Evolutionary conservation across 2,113 vertebrate genomes (phyloP), one percentile per base, ranked within the genome.

Genomic region (Chloropsis cyanopogon): DNA sequence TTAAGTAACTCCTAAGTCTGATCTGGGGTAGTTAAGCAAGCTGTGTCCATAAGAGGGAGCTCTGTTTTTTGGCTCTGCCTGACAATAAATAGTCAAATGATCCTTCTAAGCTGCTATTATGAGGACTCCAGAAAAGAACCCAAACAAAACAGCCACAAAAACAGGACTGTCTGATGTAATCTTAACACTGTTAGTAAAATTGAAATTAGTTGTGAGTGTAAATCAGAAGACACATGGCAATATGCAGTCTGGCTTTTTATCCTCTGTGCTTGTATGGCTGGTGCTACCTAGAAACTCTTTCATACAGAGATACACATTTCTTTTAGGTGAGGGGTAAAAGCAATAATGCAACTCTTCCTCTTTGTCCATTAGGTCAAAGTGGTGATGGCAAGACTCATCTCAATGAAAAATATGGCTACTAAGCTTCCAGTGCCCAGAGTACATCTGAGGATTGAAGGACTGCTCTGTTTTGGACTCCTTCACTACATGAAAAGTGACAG

Each of bases 371-470:
- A 99, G 99, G 97, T 97, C 99, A 99, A 97, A 98, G 97, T 6
- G 99, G 99, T 90, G 99, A 99, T 80, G 99, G 99, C 54, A 98
- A 98, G 91, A 99, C 99, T 39, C 98, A 99, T 96, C 98, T 99
- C 31, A 99, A 99, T 91, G 99, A 99, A 69, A 99, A 99, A 95
- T 99, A 98, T 1, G 99, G 99, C 95, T 99, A 99, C 97, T 99
- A 92, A 99, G 70, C 54, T 79, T 90, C 91, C 37, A 31, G 68
- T 17, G 24, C 14, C 56, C 21, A 11, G 47, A 69, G 76, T 35
- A n/a, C 42, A 4, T 52, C 79, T 90, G 79, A 54, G 59, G 85
- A 79, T 68, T 41, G 47, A 90, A 82, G 71, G 69, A 73, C 46
- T 65, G 63, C 47, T 76, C 39, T 87, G 3, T 22, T 87, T 92